Conservation (phyloP, 2,113 vertebrate species). For the Scomber scombrus region DNA sequence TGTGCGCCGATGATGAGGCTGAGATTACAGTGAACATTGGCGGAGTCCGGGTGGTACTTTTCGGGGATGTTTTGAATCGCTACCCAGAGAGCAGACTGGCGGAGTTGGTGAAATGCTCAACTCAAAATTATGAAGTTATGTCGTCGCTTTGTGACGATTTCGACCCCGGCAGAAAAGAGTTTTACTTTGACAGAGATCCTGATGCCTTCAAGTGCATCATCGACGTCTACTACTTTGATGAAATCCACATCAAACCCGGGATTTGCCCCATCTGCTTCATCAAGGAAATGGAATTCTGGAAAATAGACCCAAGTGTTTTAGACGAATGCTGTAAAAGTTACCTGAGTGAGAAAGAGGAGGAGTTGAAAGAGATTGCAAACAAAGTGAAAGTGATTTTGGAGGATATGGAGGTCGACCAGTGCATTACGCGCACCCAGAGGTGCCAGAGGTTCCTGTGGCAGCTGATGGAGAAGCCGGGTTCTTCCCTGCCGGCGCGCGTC, state of each 20-base stretch:
- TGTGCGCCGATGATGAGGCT: slow-evolving; percentile 81
- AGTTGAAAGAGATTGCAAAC: slow-evolving; percentile 93
- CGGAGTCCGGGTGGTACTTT: slow-evolving; percentile 91
- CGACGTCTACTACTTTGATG: slow-evolving; percentile 94
- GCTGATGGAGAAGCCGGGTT: slow-evolving; percentile 97
- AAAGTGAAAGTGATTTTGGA: slow-evolving; percentile 95
- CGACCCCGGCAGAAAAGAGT: slow-evolving; percentile 92
- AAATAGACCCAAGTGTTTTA: slow-evolving; percentile 92
- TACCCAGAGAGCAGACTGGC: slow-evolving; percentile 95
- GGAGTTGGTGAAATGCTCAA: slow-evolving; percentile 90
- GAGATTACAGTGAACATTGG: slow-evolving; percentile 96
- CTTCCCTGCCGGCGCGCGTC: slow-evolving; percentile 90
- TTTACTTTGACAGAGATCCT: slow-evolving; percentile 98
- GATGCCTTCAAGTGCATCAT: slow-evolving; percentile 96
- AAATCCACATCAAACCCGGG: slow-evolving; percentile 96
- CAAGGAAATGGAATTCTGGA: slow-evolving; percentile 99
- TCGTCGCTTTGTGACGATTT: slow-evolving; percentile 96
- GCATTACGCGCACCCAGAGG: slow-evolving; percentile 86
- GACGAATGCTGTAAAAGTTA: slow-evolving; percentile 96
- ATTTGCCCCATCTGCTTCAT: slow-evolving; percentile 98
- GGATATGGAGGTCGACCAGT: slow-evolving; percentile 89
- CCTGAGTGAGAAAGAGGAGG: slow-evolving; percentile 93
- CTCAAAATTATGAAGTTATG: slow-evolving; percentile 88
- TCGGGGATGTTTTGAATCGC: slow-evolving; percentile 89
- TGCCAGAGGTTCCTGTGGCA: slow-evolving; percentile 93